These are phyloP conservation scores for Dicentrarchus labrax DNA, from an alignment of 2,113 vertebrate species.

Conservation along the genomic window DNA sequence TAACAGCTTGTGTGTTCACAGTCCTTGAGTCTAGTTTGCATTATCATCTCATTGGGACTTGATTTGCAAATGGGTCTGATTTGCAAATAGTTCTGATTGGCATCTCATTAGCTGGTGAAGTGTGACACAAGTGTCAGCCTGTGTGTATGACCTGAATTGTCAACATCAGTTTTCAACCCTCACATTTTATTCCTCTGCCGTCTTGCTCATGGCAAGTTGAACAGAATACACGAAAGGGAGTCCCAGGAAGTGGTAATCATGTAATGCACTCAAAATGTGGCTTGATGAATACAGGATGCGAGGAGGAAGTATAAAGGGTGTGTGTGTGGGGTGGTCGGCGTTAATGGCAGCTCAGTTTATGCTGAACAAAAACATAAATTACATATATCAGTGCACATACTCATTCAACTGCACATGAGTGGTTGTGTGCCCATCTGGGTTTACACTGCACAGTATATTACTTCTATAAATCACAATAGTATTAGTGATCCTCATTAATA, in stretches of 20 bases:
- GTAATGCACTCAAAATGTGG: constrained; percentile 22
- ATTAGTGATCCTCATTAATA: constrained; percentile 47
- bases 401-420: constrained; percentile 39
- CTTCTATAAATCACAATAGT: constrained; percentile 46
- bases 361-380: constrained; percentile 61
- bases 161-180: constrained; percentile 30
- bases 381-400: constrained; percentile 66
- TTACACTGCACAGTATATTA: constrained; percentile 25
- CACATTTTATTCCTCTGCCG: constrained; percentile 26
- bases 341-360: constrained; percentile 46
- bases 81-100: constrained; percentile 69
- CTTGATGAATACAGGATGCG: neutral
- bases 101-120: constrained; percentile 61
- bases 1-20: constrained; percentile 60
- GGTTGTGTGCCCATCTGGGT: constrained; percentile 44
- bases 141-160: constrained; percentile 51
- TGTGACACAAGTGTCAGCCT: constrained; percentile 37
- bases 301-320: neutral
- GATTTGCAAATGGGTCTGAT: constrained; percentile 69
- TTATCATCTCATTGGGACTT: constrained; percentile 64
- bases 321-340: neutral
- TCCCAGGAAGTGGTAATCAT: constrained; percentile 4
- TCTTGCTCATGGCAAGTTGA: constrained; percentile 5
- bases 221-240: constrained; percentile 17
- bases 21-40: constrained; percentile 60